Percentiles rank a stretch among this genome's conserved stretches.
These are phyloP conservation scores for Papilio machaon DNA, from an alignment of 1,140 invertebrate species.

Conservation along the genomic window DNA sequence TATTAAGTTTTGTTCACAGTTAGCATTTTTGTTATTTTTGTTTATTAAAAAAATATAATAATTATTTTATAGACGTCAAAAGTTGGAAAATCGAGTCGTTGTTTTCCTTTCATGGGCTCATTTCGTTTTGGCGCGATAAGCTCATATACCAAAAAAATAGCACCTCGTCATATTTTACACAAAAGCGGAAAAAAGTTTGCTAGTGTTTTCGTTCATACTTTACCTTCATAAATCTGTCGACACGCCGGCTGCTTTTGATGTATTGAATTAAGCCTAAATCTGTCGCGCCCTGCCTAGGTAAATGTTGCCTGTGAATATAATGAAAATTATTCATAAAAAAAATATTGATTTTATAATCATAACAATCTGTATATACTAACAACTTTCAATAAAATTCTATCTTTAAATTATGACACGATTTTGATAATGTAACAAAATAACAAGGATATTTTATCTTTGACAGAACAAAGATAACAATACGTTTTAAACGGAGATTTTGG, in stretches of 20 bases:
- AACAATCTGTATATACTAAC: no score
- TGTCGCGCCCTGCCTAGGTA: neutral
- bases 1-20: no score
- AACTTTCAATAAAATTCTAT: no score
- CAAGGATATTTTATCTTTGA: no score
- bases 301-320: neutral
- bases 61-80: neutral
- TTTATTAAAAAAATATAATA: no score
- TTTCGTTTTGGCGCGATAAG: neutral
- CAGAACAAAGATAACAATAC: no score
- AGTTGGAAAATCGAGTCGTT: neutral
- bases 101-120: neutral
- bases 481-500: no score
- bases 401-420: no score
- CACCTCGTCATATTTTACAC: slow-evolving; percentile 1
- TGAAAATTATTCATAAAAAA: slow-evolving; percentile 1
- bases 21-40: no score
- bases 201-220: slow-evolving; percentile 23
- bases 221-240: slow-evolving; percentile 35
- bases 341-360: neutral
- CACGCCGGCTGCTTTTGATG: slow-evolving; percentile 31
- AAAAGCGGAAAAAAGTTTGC: slow-evolving; percentile 18
- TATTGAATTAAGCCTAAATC: slow-evolving; percentile 31
- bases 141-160: neutral
- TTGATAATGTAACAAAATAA: no score